Percentiles rank a stretch among this genome's conserved stretches.
Evolutionary conservation across 2,888 invertebrate genomes (phyloP).

Genomic region (Pandemis cinnamomeana): DNA sequence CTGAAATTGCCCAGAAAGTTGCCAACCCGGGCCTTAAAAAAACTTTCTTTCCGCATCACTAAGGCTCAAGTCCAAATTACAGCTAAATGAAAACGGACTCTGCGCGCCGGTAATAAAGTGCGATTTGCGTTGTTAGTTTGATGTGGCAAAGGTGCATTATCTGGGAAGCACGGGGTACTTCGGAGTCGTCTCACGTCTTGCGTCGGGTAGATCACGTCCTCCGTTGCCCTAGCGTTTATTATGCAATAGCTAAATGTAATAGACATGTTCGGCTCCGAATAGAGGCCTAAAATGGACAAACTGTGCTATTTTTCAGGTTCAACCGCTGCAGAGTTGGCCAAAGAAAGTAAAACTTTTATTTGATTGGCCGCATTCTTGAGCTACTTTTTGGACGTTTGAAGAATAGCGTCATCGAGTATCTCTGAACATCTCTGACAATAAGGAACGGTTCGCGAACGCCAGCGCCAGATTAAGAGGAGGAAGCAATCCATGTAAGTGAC

Average conservation of each 20-base stretch:
- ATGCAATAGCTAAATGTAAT: constrained; percentile 75
- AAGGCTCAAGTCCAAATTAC: constrained; percentile 52
- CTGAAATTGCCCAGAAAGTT: constrained; percentile 49
- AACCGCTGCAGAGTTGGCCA: constrained; percentile 21
- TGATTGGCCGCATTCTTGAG: constrained; percentile 1
- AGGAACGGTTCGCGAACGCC: constrained; percentile 6
- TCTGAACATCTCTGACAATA: not conserved
- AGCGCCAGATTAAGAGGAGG: constrained; percentile 5
- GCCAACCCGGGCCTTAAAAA: constrained; percentile 64
- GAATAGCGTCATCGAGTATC: not conserved
- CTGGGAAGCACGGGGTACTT: constrained; percentile 48
- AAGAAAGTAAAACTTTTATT: constrained; percentile 20
- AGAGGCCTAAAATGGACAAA: constrained; percentile 37
- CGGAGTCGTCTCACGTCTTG: constrained; percentile 66
- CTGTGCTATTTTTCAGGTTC: constrained; percentile 30
- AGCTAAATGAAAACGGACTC: constrained; percentile 54
- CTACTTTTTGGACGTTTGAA: not conserved
- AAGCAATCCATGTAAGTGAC: constrained; percentile 33
- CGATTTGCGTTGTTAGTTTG: constrained; percentile 55
- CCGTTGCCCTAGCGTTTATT: constrained; percentile 69
- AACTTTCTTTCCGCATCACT: constrained; percentile 52
- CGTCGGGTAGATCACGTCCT: constrained; percentile 61
- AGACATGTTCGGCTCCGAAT: constrained; percentile 61
- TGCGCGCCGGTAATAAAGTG: constrained; percentile 58
- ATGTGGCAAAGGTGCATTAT: constrained; percentile 56